Conservation (phyloP, 2,888 invertebrate species). For the Argyra leucocephala region DNA sequence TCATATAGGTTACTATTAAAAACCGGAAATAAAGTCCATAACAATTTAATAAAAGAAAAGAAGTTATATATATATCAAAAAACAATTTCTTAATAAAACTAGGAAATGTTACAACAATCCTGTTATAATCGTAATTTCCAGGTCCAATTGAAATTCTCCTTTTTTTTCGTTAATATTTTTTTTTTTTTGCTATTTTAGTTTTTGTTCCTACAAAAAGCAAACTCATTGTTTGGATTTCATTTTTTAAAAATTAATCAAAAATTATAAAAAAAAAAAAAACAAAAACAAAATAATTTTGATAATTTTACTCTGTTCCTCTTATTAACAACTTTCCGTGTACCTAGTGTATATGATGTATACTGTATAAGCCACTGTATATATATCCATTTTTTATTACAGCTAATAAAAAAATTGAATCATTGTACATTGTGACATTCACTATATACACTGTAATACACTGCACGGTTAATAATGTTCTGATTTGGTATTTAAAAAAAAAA, state of each 20-base stretch:
- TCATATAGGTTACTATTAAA: background rate
- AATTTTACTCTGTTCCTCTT: background rate
- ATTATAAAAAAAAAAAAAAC: background rate
- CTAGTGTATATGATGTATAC: too few relatives aligned
- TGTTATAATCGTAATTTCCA: background rate
- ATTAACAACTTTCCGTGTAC: background rate
- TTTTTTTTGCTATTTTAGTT: background rate
- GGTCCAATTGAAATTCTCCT: background rate
- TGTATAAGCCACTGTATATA: too few relatives aligned
- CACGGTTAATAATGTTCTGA: too few relatives aligned
- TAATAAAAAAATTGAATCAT: too few relatives aligned
- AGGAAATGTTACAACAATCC: background rate
- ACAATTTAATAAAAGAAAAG: background rate
- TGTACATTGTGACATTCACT: too few relatives aligned
- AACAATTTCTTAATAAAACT: background rate
- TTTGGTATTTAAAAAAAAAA: too few relatives aligned
- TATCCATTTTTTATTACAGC: too few relatives aligned
- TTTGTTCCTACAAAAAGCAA: background rate
- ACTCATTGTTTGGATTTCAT: constrained; percentile 1
- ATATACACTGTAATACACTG: too few relatives aligned
- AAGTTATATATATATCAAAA: background rate
- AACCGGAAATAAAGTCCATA: constrained; percentile 6
- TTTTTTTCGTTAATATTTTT: background rate
- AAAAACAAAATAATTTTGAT: background rate
- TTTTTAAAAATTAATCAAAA: background rate